A percentile compares a stretch with the other conserved stretches of the same genome.
These are phyloP conservation scores for Cerceris ruficornis DNA, from an alignment of 2,888 invertebrate genomes.

Conservation along the genomic window DNA sequence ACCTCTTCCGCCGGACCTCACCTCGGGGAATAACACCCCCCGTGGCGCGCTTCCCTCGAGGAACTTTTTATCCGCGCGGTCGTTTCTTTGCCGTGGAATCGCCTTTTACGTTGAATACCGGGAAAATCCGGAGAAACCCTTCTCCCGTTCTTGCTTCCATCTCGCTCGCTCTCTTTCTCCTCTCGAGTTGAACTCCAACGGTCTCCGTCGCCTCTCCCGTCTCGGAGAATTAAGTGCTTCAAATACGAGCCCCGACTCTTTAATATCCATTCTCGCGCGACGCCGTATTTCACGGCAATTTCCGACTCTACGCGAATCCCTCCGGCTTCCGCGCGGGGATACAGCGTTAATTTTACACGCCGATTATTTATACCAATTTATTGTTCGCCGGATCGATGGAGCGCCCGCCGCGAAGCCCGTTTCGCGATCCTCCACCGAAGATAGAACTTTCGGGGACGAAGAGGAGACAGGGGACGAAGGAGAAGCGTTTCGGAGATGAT, in stretches of 20 bases:
- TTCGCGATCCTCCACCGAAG: too few relatives aligned
- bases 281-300: not conserved
- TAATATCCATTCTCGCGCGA: not conserved
- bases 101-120: slow-evolving; percentile 27
- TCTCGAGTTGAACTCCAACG: not conserved
- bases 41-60: slow-evolving; percentile 38
- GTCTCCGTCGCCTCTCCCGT: not conserved
- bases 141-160: slow-evolving; percentile 25
- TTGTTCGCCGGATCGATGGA: too few relatives aligned
- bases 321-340: not conserved
- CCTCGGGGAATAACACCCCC: slow-evolving; percentile 41
- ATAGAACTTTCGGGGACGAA: too few relatives aligned
- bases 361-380: not conserved
- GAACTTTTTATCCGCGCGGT: slow-evolving; percentile 49
- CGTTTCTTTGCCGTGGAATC: slow-evolving; percentile 36
- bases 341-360: not conserved
- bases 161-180: slow-evolving; percentile 4
- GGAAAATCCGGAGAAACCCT: slow-evolving; percentile 27
- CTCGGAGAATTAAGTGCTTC: not conserved
- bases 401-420: too few relatives aligned
- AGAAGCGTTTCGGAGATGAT: slow-evolving; percentile 17
- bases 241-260: not conserved
- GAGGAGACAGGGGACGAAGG: not conserved
- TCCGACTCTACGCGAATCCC: not conserved
- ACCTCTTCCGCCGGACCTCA: slow-evolving; percentile 11